Percentiles rank a stretch among this genome's conserved stretches.
Conservation (phyloP, 1,140 invertebrate genomes). For the Drosophila cardini region DNA sequence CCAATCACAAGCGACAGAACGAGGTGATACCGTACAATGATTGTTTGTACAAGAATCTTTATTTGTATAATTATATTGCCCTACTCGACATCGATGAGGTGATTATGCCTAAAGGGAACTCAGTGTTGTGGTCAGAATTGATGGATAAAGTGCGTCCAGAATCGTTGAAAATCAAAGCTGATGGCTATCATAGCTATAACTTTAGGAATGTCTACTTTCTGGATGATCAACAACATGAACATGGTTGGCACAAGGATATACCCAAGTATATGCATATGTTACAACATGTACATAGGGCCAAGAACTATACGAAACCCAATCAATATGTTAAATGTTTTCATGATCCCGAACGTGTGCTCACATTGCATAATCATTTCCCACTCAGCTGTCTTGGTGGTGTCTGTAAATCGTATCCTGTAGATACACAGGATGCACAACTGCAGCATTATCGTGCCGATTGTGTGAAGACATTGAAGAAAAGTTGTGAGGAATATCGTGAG, state of each 20-base stretch:
- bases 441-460: constrained; percentile 97
- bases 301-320: constrained; percentile 96
- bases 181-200: constrained; percentile 93
- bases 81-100: constrained; percentile 97
- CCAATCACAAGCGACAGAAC: constrained; percentile 96
- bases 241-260: constrained; percentile 93
- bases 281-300: constrained; percentile 95
- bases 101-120: constrained; percentile 94
- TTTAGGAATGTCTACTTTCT: constrained; percentile 97
- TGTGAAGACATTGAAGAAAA: constrained; percentile 94
- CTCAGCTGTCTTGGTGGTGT: constrained; percentile 93
- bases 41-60: constrained; percentile 97
- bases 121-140: constrained; percentile 90
- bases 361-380: constrained; percentile 97
- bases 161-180: constrained; percentile 89
- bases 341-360: constrained; percentile 94
- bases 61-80: constrained; percentile 95
- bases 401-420: constrained; percentile 94
- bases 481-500: constrained; percentile 92
- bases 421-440: constrained; percentile 93
- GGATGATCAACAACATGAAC: constrained; percentile 94
- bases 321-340: constrained; percentile 98
- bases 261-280: constrained; percentile 97
- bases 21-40: constrained; percentile 99
- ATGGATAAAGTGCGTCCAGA: constrained; percentile 91